Conservation (phyloP, 1,140 invertebrate genomes). For the Drosophila littoralis region DNA sequence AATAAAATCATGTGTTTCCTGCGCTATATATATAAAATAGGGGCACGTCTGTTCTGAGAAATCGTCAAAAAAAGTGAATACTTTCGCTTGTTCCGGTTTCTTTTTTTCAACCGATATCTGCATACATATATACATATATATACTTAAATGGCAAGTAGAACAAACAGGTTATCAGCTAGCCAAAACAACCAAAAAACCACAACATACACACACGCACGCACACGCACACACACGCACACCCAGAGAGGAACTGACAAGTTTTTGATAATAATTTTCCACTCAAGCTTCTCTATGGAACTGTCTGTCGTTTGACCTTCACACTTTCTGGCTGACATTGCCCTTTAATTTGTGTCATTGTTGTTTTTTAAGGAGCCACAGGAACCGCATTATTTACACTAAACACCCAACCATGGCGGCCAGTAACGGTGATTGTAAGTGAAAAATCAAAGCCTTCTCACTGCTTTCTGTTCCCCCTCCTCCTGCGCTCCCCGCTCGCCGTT, state of each 20-base stretch:
- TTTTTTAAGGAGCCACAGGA: slow-evolving; percentile 69
- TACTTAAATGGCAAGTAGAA: slow-evolving; percentile 10
- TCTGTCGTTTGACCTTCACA: slow-evolving; percentile 59
- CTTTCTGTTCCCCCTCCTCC: not conserved
- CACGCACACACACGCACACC: slow-evolving; percentile 16
- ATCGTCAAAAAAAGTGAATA: slow-evolving; percentile 28
- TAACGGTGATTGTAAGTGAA: slow-evolving; percentile 75
- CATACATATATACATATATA: not conserved
- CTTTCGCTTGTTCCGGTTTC: slow-evolving; percentile 53
- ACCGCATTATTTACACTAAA: slow-evolving; percentile 57
- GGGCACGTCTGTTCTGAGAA: slow-evolving; percentile 51
- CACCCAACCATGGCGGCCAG: slow-evolving; percentile 67
- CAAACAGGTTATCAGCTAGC: slow-evolving; percentile 71
- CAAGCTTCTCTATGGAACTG: slow-evolving; percentile 2
- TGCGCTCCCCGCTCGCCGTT: not conserved
- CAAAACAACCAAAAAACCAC: slow-evolving; percentile 47
- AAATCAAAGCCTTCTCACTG: slow-evolving; percentile 15
- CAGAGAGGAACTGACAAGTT: slow-evolving; percentile 51
- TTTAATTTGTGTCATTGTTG: slow-evolving; percentile 31
- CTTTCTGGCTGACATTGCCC: slow-evolving; percentile 8
- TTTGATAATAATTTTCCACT: slow-evolving; percentile 64
- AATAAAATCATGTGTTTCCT: slow-evolving; percentile 54
- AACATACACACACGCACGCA: slow-evolving; percentile 20
- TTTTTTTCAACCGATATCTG: slow-evolving; percentile 21
- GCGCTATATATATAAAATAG: slow-evolving; percentile 46